Evolutionary conservation across 2,797 vertebrate genomes (phyloP).

Genomic region (Peromyscus nudipes): DNA sequence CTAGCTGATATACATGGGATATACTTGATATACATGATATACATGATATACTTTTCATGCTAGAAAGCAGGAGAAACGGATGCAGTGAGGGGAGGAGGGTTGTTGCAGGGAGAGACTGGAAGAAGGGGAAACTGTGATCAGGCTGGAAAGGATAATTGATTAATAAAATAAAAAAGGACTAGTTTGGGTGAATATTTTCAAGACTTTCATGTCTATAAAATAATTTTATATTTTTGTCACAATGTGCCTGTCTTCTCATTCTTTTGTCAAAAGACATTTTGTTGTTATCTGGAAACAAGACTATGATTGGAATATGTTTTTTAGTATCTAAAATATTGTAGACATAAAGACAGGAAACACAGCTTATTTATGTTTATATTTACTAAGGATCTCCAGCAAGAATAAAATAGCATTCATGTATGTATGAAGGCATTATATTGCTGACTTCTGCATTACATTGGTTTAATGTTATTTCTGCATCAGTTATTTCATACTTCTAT

Average conservation of each 20-base stretch:
- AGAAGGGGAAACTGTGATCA: not conserved
- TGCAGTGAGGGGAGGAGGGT: fast-evolving
- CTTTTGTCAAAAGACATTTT: not conserved
- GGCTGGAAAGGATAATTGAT: not conserved
- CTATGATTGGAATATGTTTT: not conserved
- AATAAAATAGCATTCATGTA: conserved; percentile 49
- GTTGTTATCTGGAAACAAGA: not conserved
- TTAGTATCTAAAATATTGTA: not conserved
- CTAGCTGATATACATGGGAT: not conserved
- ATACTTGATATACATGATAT: too few relatives aligned
- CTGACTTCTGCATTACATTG: conserved; percentile 30
- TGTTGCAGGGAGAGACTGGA: not conserved
- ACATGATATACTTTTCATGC: not conserved
- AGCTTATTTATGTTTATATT: conserved; percentile 60
- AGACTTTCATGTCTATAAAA: not conserved
- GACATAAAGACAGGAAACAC: conserved; percentile 48
- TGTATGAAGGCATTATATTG: conserved; percentile 59
- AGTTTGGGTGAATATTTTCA: not conserved
- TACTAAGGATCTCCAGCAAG: conserved; percentile 55
- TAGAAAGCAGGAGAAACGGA: not conserved
- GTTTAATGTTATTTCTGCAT: conserved; percentile 25
- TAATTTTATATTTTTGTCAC: not conserved
- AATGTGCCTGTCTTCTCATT: not conserved
- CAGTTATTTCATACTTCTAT: not conserved
- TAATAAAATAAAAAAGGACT: not conserved